Conservation (phyloP, 2,888 invertebrate species). For the Dasysyrphus tricinctus region DNA sequence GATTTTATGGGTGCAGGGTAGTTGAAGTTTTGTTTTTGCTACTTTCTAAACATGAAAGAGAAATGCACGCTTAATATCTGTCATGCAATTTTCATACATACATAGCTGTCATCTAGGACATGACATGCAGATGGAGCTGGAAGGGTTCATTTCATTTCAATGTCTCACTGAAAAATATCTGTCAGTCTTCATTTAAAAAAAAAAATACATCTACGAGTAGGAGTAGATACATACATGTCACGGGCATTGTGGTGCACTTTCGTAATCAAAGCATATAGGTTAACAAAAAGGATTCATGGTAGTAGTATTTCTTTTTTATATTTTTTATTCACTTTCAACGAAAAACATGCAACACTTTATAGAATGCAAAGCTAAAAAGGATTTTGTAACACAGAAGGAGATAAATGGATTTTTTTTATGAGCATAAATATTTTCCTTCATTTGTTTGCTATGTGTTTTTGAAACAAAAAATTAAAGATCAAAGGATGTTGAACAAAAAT, state of each 20-base stretch:
- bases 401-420: neutral
- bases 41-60: slow-evolving; percentile 7
- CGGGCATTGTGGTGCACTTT: slow-evolving; percentile 47
- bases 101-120: slow-evolving; percentile 25
- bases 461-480: neutral
- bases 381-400: neutral
- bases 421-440: neutral
- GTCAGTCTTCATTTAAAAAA: neutral
- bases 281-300: slow-evolving; percentile 8
- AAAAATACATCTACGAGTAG: no score
- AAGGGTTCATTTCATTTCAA: slow-evolving; percentile 4
- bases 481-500: no score
- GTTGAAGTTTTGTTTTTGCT: slow-evolving; percentile 4
- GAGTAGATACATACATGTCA: neutral
- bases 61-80: slow-evolving; percentile 21
- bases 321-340: neutral
- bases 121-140: neutral
- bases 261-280: slow-evolving; percentile 24
- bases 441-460: neutral
- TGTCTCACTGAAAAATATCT: neutral
- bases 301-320: neutral
- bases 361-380: neutral
- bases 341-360: neutral
- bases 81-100: slow-evolving; percentile 38
- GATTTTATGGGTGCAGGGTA: slow-evolving; percentile 14